Percentiles rank a stretch among this genome's conserved stretches.
Conservation (phyloP, 2,888 invertebrate species). For the Mimas tiliae region DNA sequence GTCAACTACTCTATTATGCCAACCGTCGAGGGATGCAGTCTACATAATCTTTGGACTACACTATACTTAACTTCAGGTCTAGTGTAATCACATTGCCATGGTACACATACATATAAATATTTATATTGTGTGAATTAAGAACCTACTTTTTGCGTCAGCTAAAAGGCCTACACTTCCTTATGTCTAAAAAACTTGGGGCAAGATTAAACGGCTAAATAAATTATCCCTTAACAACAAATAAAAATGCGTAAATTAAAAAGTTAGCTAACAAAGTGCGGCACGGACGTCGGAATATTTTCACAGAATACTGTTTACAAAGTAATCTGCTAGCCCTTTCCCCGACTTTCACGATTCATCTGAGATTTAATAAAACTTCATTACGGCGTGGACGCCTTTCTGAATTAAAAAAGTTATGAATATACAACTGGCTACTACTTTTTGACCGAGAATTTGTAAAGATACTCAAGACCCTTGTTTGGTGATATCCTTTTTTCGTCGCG, state of each 20-base stretch:
- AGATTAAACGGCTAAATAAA: slow-evolving; percentile 33
- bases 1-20: no score
- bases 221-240: slow-evolving; percentile 27
- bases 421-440: background rate
- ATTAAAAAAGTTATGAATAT: slow-evolving; percentile 33
- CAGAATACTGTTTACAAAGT: slow-evolving; percentile 52
- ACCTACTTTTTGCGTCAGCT: background rate
- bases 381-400: slow-evolving; percentile 28
- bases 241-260: slow-evolving; percentile 33
- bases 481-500: no score
- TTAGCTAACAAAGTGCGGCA: slow-evolving; percentile 30
- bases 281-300: slow-evolving; percentile 39
- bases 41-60: no score
- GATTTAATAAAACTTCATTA: slow-evolving; percentile 63
- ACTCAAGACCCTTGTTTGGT: no score
- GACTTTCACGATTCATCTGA: slow-evolving; percentile 48
- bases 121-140: no score
- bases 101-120: no score
- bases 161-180: background rate
- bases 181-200: slow-evolving; percentile 5
- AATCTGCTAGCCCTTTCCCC: slow-evolving; percentile 58
- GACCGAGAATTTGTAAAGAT: background rate
- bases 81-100: no score
- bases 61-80: no score
- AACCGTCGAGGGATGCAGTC: no score